These are phyloP conservation scores for Zeuzera pyrina DNA, from an alignment of 2,888 invertebrate species.

Conservation along the genomic window DNA sequence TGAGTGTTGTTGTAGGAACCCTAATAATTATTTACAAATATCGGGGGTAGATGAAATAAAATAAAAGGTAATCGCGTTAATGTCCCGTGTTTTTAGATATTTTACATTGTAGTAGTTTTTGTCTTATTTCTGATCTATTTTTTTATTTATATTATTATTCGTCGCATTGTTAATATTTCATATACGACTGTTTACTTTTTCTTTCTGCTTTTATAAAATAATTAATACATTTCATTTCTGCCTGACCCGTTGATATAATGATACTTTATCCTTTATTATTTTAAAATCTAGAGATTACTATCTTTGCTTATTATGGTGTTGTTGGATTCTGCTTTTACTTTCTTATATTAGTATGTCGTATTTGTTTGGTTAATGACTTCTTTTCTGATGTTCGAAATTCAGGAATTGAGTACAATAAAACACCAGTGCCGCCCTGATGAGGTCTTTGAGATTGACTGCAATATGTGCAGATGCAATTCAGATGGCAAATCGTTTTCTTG, in stretches of 20 bases:
- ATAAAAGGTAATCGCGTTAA: too few relatives aligned
- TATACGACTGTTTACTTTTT: not conserved
- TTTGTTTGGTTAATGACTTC: not conserved
- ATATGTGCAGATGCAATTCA: conserved; percentile 71
- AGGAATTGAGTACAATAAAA: conserved; percentile 37
- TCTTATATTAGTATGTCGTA: not conserved
- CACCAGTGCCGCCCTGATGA: conserved; percentile 63
- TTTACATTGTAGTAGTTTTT: conserved; percentile 1
- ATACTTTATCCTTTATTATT: not conserved
- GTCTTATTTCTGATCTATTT: not conserved
- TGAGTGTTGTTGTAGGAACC: too few relatives aligned
- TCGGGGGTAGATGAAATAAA: too few relatives aligned
- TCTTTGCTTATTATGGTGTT: not conserved
- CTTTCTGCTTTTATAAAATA: too few relatives aligned
- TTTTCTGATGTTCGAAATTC: conserved; percentile 13
- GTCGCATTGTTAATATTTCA: not conserved
- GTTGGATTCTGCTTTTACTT: not conserved
- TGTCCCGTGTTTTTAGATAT: too few relatives aligned
- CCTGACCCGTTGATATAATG: not conserved
- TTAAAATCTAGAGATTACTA: not conserved
- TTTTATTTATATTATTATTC: conserved; percentile 3
- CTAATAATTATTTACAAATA: too few relatives aligned
- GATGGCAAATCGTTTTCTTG: conserved; percentile 69
- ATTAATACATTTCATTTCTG: too few relatives aligned
- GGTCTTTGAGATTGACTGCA: conserved; percentile 70